Conservation (phyloP, 2,113 vertebrate species). For the Ifrita kowaldi region DNA sequence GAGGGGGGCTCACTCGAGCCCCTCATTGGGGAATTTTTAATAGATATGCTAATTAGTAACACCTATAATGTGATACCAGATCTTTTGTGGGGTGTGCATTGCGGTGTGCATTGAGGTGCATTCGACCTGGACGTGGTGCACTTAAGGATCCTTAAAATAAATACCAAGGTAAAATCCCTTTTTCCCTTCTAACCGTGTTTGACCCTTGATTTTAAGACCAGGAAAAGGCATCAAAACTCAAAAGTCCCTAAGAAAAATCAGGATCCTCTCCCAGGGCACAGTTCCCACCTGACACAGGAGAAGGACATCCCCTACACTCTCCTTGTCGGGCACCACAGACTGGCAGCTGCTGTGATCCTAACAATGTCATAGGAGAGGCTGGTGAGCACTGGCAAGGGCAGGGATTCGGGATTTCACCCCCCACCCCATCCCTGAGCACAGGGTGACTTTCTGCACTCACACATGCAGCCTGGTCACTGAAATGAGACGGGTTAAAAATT, state of each 20-base stretch:
- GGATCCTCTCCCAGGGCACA: background rate
- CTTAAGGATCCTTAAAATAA: no score
- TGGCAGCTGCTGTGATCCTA: background rate
- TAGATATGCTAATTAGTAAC: no score
- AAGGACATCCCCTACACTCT: fast-evolving
- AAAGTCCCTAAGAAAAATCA: background rate
- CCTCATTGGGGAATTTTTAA: no score
- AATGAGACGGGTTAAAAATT: background rate
- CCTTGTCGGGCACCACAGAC: background rate
- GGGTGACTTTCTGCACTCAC: background rate
- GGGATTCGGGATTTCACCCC: background rate
- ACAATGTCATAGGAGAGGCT: background rate
- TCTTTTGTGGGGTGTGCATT: no score
- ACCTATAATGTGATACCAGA: no score
- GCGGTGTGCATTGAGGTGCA: no score
- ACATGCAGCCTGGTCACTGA: background rate
- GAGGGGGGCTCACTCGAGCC: no score
- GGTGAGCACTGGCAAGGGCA: background rate
- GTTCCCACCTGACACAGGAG: background rate
- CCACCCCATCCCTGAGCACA: background rate
- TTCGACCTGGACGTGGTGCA: no score
- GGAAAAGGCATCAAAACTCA: no score
- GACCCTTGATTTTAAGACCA: no score
- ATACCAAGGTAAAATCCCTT: no score
- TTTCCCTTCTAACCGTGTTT: no score